These are phyloP conservation scores for Anas acuta DNA, from an alignment of 2,797 vertebrate species.

Conservation along the genomic window DNA sequence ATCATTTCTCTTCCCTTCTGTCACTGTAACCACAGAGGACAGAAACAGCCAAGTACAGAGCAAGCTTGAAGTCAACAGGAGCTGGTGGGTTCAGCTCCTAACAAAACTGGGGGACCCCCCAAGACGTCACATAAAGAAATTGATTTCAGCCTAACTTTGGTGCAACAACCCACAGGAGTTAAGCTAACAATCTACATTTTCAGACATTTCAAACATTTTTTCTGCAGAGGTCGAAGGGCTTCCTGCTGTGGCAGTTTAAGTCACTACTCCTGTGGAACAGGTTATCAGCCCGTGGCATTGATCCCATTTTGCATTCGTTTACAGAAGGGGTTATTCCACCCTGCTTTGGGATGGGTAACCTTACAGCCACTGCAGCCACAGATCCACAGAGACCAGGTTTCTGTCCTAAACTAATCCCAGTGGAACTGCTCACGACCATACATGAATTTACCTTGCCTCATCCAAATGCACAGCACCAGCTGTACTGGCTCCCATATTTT, in stretches of 20 bases:
- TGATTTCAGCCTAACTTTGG: not conserved
- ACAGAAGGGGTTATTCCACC: conserved; percentile 1
- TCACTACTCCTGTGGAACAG: not conserved
- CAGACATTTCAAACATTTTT: not conserved
- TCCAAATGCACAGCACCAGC: not conserved
- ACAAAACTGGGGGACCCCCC: not conserved
- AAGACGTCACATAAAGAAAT: not conserved
- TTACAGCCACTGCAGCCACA: not conserved
- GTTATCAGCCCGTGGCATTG: not conserved
- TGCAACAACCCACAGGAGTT: not conserved
- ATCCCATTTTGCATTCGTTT: not conserved
- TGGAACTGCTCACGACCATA: not conserved
- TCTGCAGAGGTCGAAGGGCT: not conserved
- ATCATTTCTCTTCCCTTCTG: conserved; percentile 1
- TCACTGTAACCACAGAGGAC: not conserved
- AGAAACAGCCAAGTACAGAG: not conserved
- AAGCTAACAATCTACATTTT: not conserved
- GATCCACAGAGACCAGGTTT: not conserved
- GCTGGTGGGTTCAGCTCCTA: not conserved
- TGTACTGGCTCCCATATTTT: not conserved
- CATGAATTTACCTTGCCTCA: not conserved
- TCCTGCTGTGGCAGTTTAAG: not conserved
- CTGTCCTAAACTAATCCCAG: not conserved
- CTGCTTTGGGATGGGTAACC: not conserved
- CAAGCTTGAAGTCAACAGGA: not conserved